Evolutionary conservation across 2,113 vertebrate genomes (phyloP), one percentile per base, ranked within the genome.

Genomic region (Pleuronectes platessa): DNA sequence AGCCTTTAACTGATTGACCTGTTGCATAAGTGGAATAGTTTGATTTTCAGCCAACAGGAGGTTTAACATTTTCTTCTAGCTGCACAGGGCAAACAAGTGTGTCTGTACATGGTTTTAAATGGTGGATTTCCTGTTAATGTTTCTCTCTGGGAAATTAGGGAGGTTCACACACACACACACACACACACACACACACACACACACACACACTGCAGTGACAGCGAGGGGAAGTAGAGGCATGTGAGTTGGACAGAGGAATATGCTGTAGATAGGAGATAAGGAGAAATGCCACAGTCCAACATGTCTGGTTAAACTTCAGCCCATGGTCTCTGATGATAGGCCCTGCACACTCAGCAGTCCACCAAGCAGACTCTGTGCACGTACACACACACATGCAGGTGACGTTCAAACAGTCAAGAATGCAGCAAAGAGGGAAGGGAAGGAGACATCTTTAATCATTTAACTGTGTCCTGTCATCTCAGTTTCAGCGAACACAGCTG

Each of bases 291-390:
- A 55, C 35, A 68, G 68, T 62, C 21, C 62, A 78, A 42, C 40
- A 64, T 62, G 13, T 61, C 79, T 69, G 68, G 78, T 86, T 76
- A 79, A 90, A 87, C 78, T 78, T 82, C 76, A 81, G 78, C 80
- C 45, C 27, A 8, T 84, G 71, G 72, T 77, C 23, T 42, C 47
- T 73, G 79, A 86, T 67, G 11, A 23, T 15, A 63, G 85, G 68
- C 31, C 6, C 1, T 31, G 31, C 31, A 31, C 31, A 31, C 5
- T 31, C 31, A 31, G 31, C 31, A 31, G 31, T 31, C 31, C 1
- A 31, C 31, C 31, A 31, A 31, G 5, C 81, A 78, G 66, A 83
- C 74, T 83, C 81, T 17, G 45, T 6, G 17, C 14, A 49, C 42
- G 42, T 18, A 18, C 45, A 53, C 61, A 60, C 35, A 74, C 71